Evolutionary conservation across 2,113 vertebrate species (phyloP), one percentile per base, ranked within the genome.

Genomic region (Aphyosemion australe): DNA sequence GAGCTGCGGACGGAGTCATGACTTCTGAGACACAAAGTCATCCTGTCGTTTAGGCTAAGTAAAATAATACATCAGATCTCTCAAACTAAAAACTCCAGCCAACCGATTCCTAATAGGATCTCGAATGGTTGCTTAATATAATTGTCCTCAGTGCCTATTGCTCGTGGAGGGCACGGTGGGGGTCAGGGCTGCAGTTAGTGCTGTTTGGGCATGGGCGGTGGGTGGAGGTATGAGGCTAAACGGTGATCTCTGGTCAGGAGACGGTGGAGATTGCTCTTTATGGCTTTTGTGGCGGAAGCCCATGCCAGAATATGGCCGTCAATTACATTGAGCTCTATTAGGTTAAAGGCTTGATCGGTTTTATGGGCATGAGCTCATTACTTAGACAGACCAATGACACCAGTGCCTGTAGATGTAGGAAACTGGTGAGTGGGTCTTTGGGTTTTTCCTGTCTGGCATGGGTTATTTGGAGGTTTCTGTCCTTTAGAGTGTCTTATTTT

Each of bases 321-420:
- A 74, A 87, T 90, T 91, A 87, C 34, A 49, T 74, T 32, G 45
- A 64, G 67, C 78, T 84, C 83, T 84, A 80, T 88, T 76, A 87
- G 82, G 70, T 78, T 87, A 89, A 91, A 84, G 84, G 87, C 84
- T 85, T 90, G 68, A 86, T 72, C 65, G 62, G 78, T 76, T 91
- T 91, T 87, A 89, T 90, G 76, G 80, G 49, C 61, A 78, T 72
- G 73, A 76, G 80, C 59, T 85, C 84, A 84, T 90, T 88, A 87
- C 78, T 87, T 85, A 88, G 78, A 76, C 76, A 54, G 70, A 39
- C 70, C 79, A 87, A 87, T 88, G 75, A 76, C 74, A 65, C 49
- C 73, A 50, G 48, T 14, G 12, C 14, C 69, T 74, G 58, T 57
- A 21, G 67, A 61, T 76, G 34, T 37, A 58, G n/a, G 46, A 63